These are phyloP conservation scores for Plectus sambesii DNA, from an alignment of 1,140 invertebrate genomes.

Conservation along the genomic window DNA sequence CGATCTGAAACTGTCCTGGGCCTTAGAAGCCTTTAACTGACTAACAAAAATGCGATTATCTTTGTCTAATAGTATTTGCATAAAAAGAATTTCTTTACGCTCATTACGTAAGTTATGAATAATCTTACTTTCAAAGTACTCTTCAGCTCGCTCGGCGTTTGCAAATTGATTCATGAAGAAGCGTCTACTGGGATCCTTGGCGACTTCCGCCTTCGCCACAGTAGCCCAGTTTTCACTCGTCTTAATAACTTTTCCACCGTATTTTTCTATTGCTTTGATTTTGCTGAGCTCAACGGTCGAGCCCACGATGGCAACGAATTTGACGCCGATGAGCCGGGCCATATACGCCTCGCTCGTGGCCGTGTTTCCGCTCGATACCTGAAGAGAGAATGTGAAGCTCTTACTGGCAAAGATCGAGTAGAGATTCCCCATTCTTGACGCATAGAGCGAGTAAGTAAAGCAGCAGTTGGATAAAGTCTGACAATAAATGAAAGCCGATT, in stretches of 20 bases:
- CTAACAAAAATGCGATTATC: too few species aligned
- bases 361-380: conserved; percentile 30
- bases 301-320: conserved; percentile 19
- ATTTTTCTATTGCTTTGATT: conserved; percentile 12
- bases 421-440: too few species aligned
- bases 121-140: conserved; percentile 27
- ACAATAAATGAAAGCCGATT: too few species aligned
- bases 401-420: too few species aligned
- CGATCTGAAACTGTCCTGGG: too few species aligned
- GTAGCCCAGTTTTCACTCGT: conserved; percentile 20
- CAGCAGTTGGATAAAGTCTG: too few species aligned
- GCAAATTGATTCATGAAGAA: conserved; percentile 34
- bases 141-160: conserved; percentile 25
- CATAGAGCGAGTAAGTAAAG: too few species aligned
- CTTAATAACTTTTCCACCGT: conserved; percentile 15
- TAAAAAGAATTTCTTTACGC: too few species aligned
- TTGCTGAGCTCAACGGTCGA: conserved; percentile 19
- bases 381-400: too few species aligned
- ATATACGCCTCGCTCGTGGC: conserved; percentile 23
- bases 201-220: conserved; percentile 11
- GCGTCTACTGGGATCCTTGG: conserved; percentile 10
- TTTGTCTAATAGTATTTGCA: too few species aligned
- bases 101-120: too few species aligned
- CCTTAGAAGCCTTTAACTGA: neutral
- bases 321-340: conserved; percentile 21